These are phyloP conservation scores for Ophion slaviceki DNA, from an alignment of 2,888 invertebrate species.

Conservation along the genomic window DNA sequence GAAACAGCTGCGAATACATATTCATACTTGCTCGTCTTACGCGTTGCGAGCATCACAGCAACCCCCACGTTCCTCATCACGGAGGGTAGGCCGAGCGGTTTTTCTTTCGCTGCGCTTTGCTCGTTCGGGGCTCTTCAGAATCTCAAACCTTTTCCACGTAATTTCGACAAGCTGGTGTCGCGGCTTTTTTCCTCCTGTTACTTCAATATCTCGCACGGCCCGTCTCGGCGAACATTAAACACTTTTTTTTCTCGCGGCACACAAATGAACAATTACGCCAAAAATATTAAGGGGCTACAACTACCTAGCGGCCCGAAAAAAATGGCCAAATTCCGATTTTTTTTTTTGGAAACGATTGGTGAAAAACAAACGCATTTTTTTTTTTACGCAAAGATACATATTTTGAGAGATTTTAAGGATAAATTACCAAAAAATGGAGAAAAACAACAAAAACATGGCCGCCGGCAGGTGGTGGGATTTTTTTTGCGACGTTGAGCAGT, in stretches of 20 bases:
- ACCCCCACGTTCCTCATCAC: conserved; percentile 1
- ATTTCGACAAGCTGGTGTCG: conserved; percentile 44
- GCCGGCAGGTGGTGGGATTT: no score
- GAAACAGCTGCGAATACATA: conserved; percentile 73
- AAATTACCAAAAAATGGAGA: no score
- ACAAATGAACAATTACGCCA: no score
- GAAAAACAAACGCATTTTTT: no score
- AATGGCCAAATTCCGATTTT: no score
- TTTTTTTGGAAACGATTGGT: no score
- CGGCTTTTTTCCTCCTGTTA: conserved; percentile 32
- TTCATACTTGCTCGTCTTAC: conserved; percentile 68
- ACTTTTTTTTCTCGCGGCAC: conserved; percentile 19
- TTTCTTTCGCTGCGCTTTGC: conserved; percentile 50
- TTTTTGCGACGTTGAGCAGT: no score
- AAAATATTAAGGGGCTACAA: no score
- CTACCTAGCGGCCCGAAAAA: no score
- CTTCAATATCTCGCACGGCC: conserved; percentile 56
- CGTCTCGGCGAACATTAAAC: conserved; percentile 54
- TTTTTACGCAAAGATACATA: no score
- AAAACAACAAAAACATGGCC: no score
- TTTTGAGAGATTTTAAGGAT: no score
- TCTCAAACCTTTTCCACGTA: conserved; percentile 61
- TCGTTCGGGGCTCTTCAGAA: conserved; percentile 20
- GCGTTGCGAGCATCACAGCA: conserved; percentile 45
- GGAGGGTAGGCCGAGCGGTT: conserved; percentile 27